Evolutionary conservation across 1,140 invertebrate genomes (phyloP).

Genomic region (Daktulosphaira vitifoliae): DNA sequence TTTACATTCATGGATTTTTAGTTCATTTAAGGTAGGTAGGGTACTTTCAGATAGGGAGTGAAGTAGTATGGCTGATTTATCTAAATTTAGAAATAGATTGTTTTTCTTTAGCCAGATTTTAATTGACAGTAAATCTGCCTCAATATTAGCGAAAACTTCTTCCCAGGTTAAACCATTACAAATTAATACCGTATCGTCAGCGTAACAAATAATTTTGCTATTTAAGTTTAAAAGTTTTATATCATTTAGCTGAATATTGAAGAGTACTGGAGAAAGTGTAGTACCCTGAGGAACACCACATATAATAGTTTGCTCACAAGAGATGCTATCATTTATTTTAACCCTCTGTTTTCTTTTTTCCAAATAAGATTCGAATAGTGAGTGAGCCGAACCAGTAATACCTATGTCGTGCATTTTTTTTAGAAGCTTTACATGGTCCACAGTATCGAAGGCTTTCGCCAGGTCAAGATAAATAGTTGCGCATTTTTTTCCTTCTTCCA

Average conservation of each 20-base stretch:
- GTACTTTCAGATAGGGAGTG: background rate
- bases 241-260: constrained; percentile 5
- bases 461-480: background rate
- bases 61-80: background rate
- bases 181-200: background rate
- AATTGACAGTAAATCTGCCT: background rate
- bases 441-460: background rate
- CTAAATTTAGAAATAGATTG: background rate
- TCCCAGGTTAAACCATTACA: background rate
- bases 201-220: background rate
- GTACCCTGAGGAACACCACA: too few relatives aligned
- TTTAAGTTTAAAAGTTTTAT: background rate
- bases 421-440: background rate
- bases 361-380: background rate
- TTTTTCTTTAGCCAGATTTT: background rate
- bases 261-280: background rate
- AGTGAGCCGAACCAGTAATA: background rate
- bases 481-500: constrained; percentile 9
- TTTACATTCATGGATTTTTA: background rate
- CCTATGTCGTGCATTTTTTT: background rate
- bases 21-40: background rate
- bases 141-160: background rate
- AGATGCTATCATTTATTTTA: background rate
- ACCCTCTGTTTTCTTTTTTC: background rate
- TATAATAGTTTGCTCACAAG: background rate